A percentile compares a stretch with the other conserved stretches of the same genome.
phyloP scores from a whole-genome alignment of 2,797 vertebrate genomes.

The Onychomys leucogaster region DNA sequence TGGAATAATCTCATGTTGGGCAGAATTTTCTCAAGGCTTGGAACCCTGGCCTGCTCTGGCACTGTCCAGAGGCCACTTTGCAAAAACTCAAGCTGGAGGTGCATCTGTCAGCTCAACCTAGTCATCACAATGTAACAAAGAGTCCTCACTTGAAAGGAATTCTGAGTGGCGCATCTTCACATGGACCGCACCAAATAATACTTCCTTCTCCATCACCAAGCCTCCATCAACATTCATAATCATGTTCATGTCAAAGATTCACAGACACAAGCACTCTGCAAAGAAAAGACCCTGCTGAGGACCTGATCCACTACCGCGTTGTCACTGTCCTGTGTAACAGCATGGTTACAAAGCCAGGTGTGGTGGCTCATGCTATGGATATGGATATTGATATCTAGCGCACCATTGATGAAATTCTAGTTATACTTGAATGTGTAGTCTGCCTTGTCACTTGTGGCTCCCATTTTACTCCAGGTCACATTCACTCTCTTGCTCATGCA shows the following conservation, averaged over 20 bases:
- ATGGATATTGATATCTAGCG: background rate
- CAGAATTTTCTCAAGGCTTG: background rate
- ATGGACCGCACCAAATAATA: accelerated
- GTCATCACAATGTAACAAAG: background rate
- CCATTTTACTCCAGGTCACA: background rate
- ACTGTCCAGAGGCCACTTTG: accelerated
- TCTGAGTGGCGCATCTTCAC: accelerated
- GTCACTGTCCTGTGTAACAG: background rate
- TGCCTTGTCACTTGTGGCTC: background rate
- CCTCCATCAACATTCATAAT: background rate
- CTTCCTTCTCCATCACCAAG: accelerated
- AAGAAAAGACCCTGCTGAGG: background rate
- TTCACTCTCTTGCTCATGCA: background rate
- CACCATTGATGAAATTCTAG: background rate
- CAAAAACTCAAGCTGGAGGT: background rate
- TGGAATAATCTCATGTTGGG: background rate
- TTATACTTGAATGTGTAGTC: background rate
- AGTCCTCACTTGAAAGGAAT: background rate
- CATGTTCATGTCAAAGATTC: background rate
- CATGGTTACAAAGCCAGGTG: background rate
- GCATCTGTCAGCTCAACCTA: background rate
- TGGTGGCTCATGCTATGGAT: background rate
- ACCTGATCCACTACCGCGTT: background rate
- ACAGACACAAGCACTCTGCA: background rate
- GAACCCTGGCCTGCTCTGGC: background rate